Evolutionary conservation across 2,797 vertebrate species (phyloP).

Genomic region (Esox lucius): DNA sequence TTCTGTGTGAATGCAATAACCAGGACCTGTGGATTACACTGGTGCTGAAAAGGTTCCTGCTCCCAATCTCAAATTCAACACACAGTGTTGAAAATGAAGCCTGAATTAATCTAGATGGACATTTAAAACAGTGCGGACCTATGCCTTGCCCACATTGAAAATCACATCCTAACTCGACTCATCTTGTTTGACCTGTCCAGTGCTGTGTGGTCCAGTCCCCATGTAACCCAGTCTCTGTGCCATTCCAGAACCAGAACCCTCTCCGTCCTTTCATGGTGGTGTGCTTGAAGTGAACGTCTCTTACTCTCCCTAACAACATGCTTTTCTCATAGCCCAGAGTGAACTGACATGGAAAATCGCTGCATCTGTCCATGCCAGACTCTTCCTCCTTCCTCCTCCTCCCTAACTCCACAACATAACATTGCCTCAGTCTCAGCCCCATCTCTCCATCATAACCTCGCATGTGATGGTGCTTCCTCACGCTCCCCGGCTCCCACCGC

Average conservation of each 20-base stretch:
- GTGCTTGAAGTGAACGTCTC: slow-evolving; percentile 72
- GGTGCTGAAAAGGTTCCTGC: slow-evolving; percentile 40
- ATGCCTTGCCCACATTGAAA: slow-evolving; percentile 36
- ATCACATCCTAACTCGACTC: slow-evolving; percentile 49
- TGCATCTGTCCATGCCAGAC: slow-evolving; percentile 37
- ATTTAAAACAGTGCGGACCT: slow-evolving; percentile 22
- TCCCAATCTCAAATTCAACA: slow-evolving; percentile 36
- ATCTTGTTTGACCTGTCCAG: slow-evolving; percentile 48
- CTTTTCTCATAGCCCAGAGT: slow-evolving; percentile 52
- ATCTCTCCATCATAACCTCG: slow-evolving; percentile 75
- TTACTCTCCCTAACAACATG: slow-evolving; percentile 56
- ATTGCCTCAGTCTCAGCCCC: slow-evolving; percentile 38
- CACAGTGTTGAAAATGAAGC: slow-evolving; percentile 26
- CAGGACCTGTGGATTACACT: slow-evolving; percentile 31
- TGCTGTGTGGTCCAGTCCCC: slow-evolving; percentile 41
- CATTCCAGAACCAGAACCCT: slow-evolving; percentile 36
- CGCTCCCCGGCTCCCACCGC: slow-evolving; percentile 61
- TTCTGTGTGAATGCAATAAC: slow-evolving; percentile 15
- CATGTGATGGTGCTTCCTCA: slow-evolving; percentile 77
- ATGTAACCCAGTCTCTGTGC: slow-evolving; percentile 58
- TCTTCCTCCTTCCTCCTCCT: slow-evolving; percentile 13
- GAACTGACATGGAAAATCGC: slow-evolving; percentile 53
- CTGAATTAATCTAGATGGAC: slow-evolving; percentile 34
- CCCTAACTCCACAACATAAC: not conserved
- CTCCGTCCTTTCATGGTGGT: slow-evolving; percentile 52